Percentiles rank a stretch among this genome's conserved stretches.
Evolutionary conservation across 2,888 invertebrate species (phyloP).

Genomic region (Luffia ferchaultella): DNA sequence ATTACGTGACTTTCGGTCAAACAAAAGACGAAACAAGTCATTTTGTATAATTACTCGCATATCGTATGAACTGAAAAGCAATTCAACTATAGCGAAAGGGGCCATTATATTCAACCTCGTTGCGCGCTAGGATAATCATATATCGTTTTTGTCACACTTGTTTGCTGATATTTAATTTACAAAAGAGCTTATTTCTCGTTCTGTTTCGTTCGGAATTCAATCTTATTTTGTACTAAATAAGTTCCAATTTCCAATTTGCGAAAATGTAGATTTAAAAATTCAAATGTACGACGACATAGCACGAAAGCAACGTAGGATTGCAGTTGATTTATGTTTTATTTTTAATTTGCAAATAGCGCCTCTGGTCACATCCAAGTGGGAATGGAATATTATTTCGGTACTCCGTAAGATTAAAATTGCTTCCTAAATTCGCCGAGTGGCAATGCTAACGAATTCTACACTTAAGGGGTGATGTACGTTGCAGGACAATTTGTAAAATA

Average conservation of each 20-base stretch:
- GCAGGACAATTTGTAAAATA: no score
- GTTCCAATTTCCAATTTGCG: no score
- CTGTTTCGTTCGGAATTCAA: neutral
- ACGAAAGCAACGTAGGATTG: neutral
- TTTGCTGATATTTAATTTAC: neutral
- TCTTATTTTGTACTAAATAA: no score
- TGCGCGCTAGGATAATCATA: neutral
- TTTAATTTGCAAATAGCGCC: constrained; percentile 5
- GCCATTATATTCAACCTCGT: neutral
- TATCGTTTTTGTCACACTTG: neutral
- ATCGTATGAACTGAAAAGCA: no score
- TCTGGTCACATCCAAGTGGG: neutral
- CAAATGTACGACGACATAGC: neutral
- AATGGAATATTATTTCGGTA: neutral
- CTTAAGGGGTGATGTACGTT: no score
- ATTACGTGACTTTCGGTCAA: no score
- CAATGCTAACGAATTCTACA: no score
- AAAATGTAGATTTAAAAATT: neutral
- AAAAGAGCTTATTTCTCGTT: neutral
- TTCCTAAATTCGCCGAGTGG: neutral
- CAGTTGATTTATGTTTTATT: constrained; percentile 5
- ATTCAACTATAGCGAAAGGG: neutral
- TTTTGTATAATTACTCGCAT: no score
- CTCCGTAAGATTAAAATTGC: neutral
- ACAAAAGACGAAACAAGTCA: no score